Evolutionary conservation across 2,113 vertebrate species (phyloP), one percentile per base, ranked within the genome.

Genomic region (Hippocampus zosterae): DNA sequence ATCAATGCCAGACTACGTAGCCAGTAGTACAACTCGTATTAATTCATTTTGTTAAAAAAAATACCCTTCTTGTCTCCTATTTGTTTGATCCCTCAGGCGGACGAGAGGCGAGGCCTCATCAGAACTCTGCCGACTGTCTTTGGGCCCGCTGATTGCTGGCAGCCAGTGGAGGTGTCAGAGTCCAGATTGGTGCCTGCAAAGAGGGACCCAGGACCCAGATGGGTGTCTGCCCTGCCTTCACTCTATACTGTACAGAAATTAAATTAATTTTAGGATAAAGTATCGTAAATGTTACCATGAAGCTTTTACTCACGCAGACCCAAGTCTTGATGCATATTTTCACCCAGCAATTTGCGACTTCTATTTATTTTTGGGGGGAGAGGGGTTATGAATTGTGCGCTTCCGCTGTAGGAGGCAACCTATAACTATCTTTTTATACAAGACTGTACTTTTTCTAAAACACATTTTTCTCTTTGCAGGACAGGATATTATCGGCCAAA

Each of bases 71-170:
- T 23, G 9, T 25, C 6, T 19, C 3, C 41, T 63, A 23, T 18
- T 55, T 15, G 72, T 12, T 72, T 61, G 63, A 57, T 56, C 55
- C 52, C 57, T 2, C 78, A 92, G 91, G 81, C 75, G 70, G 90
- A 92, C 68, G 91, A 92, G 64, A 80, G 67, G 69, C 80, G 84
- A 57, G 78, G 73, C 33, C 89, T 87, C 0, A 72, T 91, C 50
- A 88, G 85, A 81, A 62, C 81, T 10, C 81, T 84, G 89, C 76
- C 86, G 29, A 91, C 89, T 41, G 66, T 77, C 70, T 89, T 88
- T 74, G 71, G 76, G 62, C 75, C 86, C 2, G 70, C 76, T 46
- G 88, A 85, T 55, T 73, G 76, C 65, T 70, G 83, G 80, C 81
- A 78, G 73, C 78, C 75, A 42, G 70, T 67, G 18, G 86, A 83